These are phyloP conservation scores for Donacobius atricapilla DNA, from an alignment of 2,113 vertebrate genomes.

Conservation along the genomic window DNA sequence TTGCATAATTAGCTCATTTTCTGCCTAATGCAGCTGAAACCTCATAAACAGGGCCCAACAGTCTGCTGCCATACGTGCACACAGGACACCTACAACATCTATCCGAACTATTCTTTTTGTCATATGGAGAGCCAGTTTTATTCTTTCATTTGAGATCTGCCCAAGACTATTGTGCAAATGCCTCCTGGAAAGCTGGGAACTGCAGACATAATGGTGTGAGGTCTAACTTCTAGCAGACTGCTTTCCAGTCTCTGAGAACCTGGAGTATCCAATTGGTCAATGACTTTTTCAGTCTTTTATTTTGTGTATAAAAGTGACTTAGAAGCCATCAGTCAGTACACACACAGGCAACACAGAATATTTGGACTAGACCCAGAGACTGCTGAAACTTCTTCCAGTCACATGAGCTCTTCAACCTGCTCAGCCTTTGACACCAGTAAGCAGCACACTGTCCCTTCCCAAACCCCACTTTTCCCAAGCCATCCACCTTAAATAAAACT, in stretches of 20 bases:
- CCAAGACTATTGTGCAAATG: neutral
- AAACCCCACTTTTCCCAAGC: neutral
- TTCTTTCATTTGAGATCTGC: neutral
- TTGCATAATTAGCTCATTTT: neutral
- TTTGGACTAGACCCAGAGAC: neutral
- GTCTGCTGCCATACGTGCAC: fast-evolving
- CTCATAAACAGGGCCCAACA: neutral
- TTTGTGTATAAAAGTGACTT: neutral
- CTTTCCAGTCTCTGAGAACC: neutral
- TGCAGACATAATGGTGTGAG: neutral
- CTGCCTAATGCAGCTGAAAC: neutral
- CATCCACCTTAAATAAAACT: neutral
- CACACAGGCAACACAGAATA: neutral
- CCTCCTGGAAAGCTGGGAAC: neutral
- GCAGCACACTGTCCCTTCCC: neutral
- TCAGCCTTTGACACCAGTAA: neutral
- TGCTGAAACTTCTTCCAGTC: neutral
- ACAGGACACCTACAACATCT: neutral
- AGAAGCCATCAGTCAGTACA: neutral
- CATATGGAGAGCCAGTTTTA: neutral
- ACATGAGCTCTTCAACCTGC: neutral
- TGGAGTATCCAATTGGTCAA: neutral
- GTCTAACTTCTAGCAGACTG: neutral
- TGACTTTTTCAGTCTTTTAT: neutral
- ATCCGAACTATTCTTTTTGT: neutral